Evolutionary conservation across 2,888 invertebrate genomes (phyloP).

Genomic region (Meganola albula): DNA sequence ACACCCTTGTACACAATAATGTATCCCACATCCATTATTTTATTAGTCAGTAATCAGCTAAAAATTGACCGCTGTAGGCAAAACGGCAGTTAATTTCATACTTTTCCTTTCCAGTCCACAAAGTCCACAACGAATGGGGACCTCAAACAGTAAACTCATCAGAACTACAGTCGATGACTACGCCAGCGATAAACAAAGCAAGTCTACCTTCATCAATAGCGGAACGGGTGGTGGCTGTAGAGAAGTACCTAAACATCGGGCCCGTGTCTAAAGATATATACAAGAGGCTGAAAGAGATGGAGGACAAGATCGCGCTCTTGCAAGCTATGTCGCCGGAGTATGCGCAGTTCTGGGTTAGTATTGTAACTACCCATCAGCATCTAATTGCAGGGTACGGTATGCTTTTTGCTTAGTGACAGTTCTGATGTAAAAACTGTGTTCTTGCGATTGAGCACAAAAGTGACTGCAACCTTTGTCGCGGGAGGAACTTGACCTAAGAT

Average conservation of each 20-base stretch:
- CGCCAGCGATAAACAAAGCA: slow-evolving; percentile 9
- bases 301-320: slow-evolving; percentile 83
- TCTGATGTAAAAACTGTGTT: too few species aligned
- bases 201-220: slow-evolving; percentile 79
- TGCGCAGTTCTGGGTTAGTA: slow-evolving; percentile 77
- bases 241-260: slow-evolving; percentile 77
- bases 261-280: slow-evolving; percentile 82
- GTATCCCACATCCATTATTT: too few species aligned
- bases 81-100: too few species aligned
- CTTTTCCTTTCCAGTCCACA: slow-evolving; percentile 80
- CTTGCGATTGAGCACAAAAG: too few species aligned
- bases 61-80: too few species aligned
- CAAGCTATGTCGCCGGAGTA: slow-evolving; percentile 91
- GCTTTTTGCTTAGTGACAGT: too few species aligned
- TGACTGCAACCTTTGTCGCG: too few species aligned
- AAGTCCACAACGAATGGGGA: slow-evolving; percentile 83
- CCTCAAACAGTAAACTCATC: slow-evolving; percentile 73
- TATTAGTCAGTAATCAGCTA: too few species aligned
- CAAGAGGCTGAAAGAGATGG: slow-evolving; percentile 82
- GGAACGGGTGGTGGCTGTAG: slow-evolving; percentile 81
- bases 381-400: too few species aligned
- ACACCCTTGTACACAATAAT: too few species aligned
- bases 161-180: slow-evolving; percentile 23
- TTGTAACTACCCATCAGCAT: too few species aligned
- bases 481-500: too few species aligned